Conservation (phyloP, 2,113 vertebrate species). For the Dicrurus megarhynchus region DNA sequence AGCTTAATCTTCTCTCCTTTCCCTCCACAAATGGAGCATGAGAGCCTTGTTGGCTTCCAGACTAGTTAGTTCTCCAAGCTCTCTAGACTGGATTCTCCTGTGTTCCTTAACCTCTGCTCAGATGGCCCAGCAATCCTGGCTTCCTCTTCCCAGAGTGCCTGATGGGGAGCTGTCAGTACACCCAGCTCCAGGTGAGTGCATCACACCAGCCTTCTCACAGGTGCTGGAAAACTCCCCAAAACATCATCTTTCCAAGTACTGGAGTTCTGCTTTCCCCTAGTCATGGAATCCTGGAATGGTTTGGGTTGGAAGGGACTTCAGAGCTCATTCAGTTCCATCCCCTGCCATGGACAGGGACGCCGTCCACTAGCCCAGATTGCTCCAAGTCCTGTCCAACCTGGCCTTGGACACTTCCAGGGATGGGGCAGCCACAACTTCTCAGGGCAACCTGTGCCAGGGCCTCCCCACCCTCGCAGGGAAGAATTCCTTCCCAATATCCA, state of each 20-base stretch:
- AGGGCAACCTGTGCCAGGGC: neutral
- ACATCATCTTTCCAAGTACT: accelerated
- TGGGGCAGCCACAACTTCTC: neutral
- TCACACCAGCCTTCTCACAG: neutral
- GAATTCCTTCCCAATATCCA: neutral
- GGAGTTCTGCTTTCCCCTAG: neutral
- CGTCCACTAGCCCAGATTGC: neutral
- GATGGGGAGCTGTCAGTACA: slow-evolving; percentile 93
- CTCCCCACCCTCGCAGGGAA: neutral
- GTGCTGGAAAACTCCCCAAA: neutral
- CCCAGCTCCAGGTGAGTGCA: slow-evolving; percentile 86
- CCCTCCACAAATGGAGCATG: accelerated
- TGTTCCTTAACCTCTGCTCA: slow-evolving; percentile 75
- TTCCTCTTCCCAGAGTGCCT: slow-evolving; percentile 94
- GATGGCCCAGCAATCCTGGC: slow-evolving; percentile 90
- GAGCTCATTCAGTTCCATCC: neutral
- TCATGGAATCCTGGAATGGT: neutral
- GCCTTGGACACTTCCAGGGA: neutral
- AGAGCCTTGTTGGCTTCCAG: neutral
- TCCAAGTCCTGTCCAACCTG: neutral
- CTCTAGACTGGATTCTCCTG: neutral
- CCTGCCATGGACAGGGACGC: neutral
- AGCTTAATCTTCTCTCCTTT: neutral
- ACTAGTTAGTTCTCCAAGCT: neutral
- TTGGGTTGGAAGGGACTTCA: neutral